Conservation (phyloP, 2,797 vertebrate genomes). For the Epinephelus awoara region DNA sequence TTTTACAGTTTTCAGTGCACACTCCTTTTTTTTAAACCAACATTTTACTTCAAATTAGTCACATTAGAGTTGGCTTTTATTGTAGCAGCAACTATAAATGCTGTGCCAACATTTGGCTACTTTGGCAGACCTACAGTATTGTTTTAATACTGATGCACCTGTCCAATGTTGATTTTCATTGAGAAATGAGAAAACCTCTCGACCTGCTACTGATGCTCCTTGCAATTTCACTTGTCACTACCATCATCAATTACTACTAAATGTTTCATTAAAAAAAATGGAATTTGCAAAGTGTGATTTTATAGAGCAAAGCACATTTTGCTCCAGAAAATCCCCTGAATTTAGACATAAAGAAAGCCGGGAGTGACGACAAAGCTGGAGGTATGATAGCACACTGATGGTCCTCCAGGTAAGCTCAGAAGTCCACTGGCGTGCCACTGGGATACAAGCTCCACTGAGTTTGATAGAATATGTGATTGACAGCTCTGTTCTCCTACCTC, state of each 20-base stretch:
- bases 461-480: conserved; percentile 55
- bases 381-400: conserved; percentile 24
- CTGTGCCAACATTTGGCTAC: background rate
- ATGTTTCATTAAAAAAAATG: background rate
- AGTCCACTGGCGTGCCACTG: conserved; percentile 32
- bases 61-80: conserved; percentile 11
- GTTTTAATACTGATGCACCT: background rate
- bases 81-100: background rate
- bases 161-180: background rate
- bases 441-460: conserved; percentile 44
- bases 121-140: background rate
- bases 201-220: background rate
- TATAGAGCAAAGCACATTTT: background rate
- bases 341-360: background rate
- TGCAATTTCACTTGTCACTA: background rate
- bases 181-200: background rate
- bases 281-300: background rate
- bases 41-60: conserved; percentile 12
- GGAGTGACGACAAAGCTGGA: conserved; percentile 7
- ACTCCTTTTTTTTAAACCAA: background rate
- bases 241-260: background rate
- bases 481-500: conserved; percentile 53
- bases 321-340: background rate
- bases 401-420: conserved; percentile 46
- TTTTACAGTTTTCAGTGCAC: background rate